Conservation (phyloP, 2,113 vertebrate species). For the Nothocercus julius region DNA sequence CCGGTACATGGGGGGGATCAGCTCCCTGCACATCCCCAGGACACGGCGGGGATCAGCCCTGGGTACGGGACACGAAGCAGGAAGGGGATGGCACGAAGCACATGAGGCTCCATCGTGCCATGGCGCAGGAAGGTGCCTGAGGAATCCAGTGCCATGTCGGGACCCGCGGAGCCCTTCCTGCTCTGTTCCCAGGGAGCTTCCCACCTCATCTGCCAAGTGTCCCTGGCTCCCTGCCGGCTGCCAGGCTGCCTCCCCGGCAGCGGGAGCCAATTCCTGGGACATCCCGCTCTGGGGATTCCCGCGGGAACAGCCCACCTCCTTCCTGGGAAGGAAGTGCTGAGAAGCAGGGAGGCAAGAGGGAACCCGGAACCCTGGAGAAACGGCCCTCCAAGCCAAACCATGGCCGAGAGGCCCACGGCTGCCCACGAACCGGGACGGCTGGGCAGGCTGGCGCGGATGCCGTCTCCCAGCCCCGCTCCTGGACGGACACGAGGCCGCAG, state of each 20-base stretch:
- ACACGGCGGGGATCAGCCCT: no score
- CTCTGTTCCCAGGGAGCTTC: no score
- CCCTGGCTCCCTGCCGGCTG: neutral
- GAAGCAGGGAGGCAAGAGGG: neutral
- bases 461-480: no score
- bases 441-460: no score
- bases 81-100: no score
- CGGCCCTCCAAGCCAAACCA: slow-evolving; percentile 13
- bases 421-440: no score
- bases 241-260: neutral
- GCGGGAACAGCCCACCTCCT: neutral
- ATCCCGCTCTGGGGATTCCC: neutral
- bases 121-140: no score
- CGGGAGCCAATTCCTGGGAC: neutral
- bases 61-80: no score
- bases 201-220: neutral
- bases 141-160: no score
- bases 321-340: neutral
- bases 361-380: neutral
- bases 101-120: no score
- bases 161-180: neutral
- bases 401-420: no score
- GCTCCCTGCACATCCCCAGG: neutral
- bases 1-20: neutral
- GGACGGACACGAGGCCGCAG: no score